Evolutionary conservation across 2,797 vertebrate species (phyloP), one percentile per base, ranked within the genome.

Genomic region (Chrysocyon brachyurus): DNA sequence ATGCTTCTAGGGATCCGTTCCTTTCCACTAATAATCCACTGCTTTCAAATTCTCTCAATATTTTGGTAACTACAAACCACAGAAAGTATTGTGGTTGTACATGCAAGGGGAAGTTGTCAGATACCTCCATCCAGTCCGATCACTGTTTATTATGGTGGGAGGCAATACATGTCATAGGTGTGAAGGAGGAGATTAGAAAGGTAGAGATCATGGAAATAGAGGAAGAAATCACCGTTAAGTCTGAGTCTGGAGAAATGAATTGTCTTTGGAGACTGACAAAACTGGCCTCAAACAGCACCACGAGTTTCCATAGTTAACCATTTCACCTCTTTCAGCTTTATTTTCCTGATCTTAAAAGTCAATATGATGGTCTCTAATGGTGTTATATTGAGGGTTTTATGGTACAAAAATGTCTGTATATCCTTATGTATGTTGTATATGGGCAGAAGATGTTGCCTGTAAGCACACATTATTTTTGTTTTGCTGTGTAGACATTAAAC

Each of bases 1-100:
- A 59, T 70, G 2, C 1, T 70, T n/a, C 7, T 36, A 40, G 9
- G 31, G 33, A 33, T 86, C 36, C 2, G 85, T 0, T 92, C 21
- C 0, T 93, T 31, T 94, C 91, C 46, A 75, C 2, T 49, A 54
- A 59, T 73, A 28, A 26, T 78, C 46, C 8, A 90, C 1, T 89
- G n/a, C 0, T 93, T 28, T 95, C 93, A 94, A 97, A 81, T 87
- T 78, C 6, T 72, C 22, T 49, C 17, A 73, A 21, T 57, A 82
- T 21, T 94, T 94, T 49, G 36, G 26, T 83, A 63, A 72, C 90
- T 31, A 68, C 28, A 4, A 75, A 54, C 9, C 3, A 81, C 12
- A 87, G 21, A 46, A 63, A 56, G 0, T 28, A 91, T 77, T 72
- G 9, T 12, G 12, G 6, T 54, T 15, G 46, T 63, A 66, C n/a